Evolutionary conservation across 1,140 invertebrate species (phyloP).

Genomic region (Chironomus tepperi): DNA sequence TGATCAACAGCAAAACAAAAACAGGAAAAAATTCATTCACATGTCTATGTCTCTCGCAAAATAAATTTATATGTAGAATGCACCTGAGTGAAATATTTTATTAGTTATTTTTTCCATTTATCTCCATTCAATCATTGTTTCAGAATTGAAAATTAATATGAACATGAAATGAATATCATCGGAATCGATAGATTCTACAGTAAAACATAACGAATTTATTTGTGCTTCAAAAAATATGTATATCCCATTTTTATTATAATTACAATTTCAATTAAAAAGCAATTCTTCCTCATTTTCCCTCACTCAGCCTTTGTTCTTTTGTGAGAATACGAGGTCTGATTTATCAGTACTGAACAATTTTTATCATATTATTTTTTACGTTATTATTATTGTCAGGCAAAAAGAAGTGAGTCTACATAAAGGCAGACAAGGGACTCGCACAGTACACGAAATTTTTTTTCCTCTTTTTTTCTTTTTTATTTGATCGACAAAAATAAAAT

Average conservation of each 20-base stretch:
- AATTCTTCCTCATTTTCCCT: background rate
- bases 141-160: background rate
- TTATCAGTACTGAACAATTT: no score
- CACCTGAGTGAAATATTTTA: background rate
- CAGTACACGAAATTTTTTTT: no score
- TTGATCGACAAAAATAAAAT: no score
- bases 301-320: background rate
- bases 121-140: no score
- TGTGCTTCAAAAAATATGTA: background rate
- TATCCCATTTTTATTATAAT: background rate
- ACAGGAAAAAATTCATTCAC: background rate
- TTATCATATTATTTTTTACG: no score
- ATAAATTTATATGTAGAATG: background rate
- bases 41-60: background rate
- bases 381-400: no score
- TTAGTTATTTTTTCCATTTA: no score
- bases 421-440: no score
- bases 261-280: conserved; percentile 24
- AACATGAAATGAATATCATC: background rate
- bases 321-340: no score
- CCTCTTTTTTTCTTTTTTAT: no score
- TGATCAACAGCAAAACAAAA: no score
- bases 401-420: no score
- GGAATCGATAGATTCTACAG: background rate
- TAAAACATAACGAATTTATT: background rate